These are phyloP conservation scores for Parthenolecanium corni DNA, from an alignment of 2,888 invertebrate genomes.

Conservation along the genomic window DNA sequence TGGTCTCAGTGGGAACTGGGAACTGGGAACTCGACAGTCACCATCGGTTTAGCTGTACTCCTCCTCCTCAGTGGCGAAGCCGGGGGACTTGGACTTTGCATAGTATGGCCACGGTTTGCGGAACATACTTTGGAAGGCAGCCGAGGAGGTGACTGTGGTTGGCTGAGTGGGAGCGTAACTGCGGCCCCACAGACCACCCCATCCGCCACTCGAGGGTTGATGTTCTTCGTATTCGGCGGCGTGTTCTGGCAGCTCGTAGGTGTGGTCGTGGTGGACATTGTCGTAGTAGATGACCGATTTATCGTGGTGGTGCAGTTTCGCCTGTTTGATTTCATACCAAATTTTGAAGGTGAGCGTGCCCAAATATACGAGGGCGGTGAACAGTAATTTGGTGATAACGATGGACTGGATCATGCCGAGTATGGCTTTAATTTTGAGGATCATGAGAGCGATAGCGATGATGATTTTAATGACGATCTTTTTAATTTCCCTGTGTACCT, in stretches of 20 bases:
- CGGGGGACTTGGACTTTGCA: conserved; percentile 9
- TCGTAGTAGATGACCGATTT: conserved; percentile 31
- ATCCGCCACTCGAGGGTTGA: conserved; percentile 31
- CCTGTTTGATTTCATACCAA: conserved; percentile 33
- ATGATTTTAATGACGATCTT: conserved; percentile 35
- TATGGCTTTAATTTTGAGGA: conserved; percentile 35
- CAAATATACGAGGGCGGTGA: conserved; percentile 34
- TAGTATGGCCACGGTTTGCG: conserved; percentile 24
- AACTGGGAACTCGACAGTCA: no score
- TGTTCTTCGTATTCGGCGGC: conserved; percentile 32
- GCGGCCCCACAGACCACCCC: conserved; percentile 32
- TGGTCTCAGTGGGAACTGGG: no score
- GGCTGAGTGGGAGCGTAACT: conserved; percentile 13
- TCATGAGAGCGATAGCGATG: conserved; percentile 35
- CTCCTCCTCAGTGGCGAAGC: not conserved
- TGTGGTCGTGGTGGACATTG: conserved; percentile 35
- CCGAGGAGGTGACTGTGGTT: conserved; percentile 6
- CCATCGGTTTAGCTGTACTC: conserved; percentile 11
- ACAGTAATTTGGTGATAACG: conserved; percentile 35
- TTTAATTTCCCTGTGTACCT: conserved; percentile 36
- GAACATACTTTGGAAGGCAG: conserved; percentile 1
- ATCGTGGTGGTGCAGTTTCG: conserved; percentile 30
- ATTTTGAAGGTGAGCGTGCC: conserved; percentile 35
- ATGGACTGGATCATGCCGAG: conserved; percentile 35
- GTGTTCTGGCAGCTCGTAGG: conserved; percentile 34